phyloP scores from a whole-genome alignment of 2,888 invertebrate species.

The Pterostichus madidus region DNA sequence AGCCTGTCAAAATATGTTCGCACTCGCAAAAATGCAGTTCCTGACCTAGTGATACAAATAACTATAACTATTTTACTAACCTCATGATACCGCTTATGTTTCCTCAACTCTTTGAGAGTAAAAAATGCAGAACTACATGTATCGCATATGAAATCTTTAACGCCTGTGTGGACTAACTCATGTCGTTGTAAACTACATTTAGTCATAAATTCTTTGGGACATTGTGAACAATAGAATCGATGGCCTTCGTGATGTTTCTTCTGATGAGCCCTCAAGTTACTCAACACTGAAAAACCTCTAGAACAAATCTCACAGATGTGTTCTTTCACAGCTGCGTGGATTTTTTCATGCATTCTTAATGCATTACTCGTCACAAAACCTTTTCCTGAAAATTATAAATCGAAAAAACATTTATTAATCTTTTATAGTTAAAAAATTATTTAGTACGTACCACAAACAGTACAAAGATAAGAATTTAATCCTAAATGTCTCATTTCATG shows the following conservation, averaged over 20 bases:
- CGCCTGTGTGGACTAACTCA: slow-evolving; percentile 72
- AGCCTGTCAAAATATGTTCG: no score
- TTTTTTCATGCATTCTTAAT: slow-evolving; percentile 73
- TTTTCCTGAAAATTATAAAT: slow-evolving; percentile 71
- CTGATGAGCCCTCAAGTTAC: slow-evolving; percentile 72
- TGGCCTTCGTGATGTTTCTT: slow-evolving; percentile 72
- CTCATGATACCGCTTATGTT: slow-evolving; percentile 73
- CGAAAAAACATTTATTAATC: background rate
- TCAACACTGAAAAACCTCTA: slow-evolving; percentile 72
- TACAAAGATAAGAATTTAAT: slow-evolving; percentile 72
- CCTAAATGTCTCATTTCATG: slow-evolving; percentile 72
- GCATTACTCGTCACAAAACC: slow-evolving; percentile 72
- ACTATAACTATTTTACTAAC: slow-evolving; percentile 68
- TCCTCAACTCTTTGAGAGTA: slow-evolving; percentile 72
- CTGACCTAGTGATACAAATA: no score
- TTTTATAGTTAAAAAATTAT: slow-evolving; percentile 10
- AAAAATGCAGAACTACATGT: slow-evolving; percentile 72
- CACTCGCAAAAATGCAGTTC: no score
- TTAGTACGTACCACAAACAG: slow-evolving; percentile 71
- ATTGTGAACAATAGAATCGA: slow-evolving; percentile 72
- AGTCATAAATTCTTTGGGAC: slow-evolving; percentile 71
- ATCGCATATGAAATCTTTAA: slow-evolving; percentile 72
- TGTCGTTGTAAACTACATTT: slow-evolving; percentile 73
- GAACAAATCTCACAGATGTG: slow-evolving; percentile 72
- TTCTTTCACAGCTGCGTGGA: slow-evolving; percentile 71